A percentile compares a stretch with the other conserved stretches of the same genome.
Evolutionary conservation across 2,113 vertebrate species (phyloP).

Genomic region (Okapia johnstoni): DNA sequence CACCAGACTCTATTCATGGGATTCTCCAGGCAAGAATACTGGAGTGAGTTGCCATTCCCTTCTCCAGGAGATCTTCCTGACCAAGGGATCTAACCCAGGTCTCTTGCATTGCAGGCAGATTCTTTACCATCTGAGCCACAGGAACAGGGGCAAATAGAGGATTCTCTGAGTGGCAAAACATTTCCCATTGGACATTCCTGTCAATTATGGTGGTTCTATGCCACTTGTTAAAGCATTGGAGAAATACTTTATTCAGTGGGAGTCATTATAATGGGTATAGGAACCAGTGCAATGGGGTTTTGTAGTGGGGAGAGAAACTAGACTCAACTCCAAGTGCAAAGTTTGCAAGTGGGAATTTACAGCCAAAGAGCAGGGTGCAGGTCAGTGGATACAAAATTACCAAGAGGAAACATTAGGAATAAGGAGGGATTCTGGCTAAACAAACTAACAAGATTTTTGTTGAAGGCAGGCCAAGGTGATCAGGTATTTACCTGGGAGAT

Average conservation of each 20-base stretch:
- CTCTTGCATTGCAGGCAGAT: neutral
- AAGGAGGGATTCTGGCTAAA: neutral
- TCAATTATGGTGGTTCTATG: neutral
- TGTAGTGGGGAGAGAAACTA: neutral
- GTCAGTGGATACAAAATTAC: neutral
- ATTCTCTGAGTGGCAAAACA: neutral
- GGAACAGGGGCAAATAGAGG: neutral
- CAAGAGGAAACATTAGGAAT: neutral
- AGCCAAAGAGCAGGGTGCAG: neutral
- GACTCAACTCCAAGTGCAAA: neutral
- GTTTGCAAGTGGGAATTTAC: neutral
- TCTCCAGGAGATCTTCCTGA: neutral
- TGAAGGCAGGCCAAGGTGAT: neutral
- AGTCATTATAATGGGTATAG: neutral
- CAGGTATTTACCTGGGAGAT: neutral
- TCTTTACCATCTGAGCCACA: neutral
- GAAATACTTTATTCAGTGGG: neutral
- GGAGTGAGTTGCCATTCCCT: neutral
- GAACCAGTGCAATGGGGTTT: neutral
- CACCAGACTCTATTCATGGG: neutral
- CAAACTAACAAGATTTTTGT: neutral
- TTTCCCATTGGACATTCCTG: neutral
- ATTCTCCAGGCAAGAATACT: neutral
- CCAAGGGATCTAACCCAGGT: neutral
- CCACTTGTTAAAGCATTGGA: neutral